Conservation (phyloP, 2,888 invertebrate species). For the Nymphalis urticae region DNA sequence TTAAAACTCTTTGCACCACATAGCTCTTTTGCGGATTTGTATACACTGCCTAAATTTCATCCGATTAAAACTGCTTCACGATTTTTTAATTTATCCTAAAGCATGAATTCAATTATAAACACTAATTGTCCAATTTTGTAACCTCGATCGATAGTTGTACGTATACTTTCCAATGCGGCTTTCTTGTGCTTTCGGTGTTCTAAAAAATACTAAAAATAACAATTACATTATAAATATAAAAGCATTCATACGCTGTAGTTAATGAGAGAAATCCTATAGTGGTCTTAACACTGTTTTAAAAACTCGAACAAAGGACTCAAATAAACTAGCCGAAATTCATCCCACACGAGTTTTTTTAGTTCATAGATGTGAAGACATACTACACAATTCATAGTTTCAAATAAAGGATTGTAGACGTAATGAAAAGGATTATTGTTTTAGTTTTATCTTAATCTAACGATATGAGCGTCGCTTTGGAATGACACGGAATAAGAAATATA, state of each 20-base stretch:
- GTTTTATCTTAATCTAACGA: conserved; percentile 79
- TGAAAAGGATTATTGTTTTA: conserved; percentile 81
- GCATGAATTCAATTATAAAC: too few relatives aligned
- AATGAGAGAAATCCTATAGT: conserved; percentile 57
- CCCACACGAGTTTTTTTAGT: conserved; percentile 59
- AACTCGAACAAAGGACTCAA: conserved; percentile 53
- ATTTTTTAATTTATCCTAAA: too few relatives aligned
- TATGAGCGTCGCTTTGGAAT: conserved; percentile 56
- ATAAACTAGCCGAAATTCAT: conserved; percentile 51
- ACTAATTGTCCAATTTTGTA: too few relatives aligned
- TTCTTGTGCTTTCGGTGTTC: too few relatives aligned
- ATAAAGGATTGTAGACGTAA: conserved; percentile 70
- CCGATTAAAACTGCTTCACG: too few relatives aligned
- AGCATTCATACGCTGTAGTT: conserved; percentile 44
- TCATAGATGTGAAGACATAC: conserved; percentile 61
- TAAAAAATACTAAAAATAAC: conserved; percentile 15
- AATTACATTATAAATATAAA: conserved; percentile 43
- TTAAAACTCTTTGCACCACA: too few relatives aligned
- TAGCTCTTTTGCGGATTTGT: too few relatives aligned
- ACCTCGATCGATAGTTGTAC: neutral
- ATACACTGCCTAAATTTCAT: too few relatives aligned
- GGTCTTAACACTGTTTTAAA: conserved; percentile 49
- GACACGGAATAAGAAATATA: conserved; percentile 26
- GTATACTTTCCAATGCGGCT: conserved; percentile 41
- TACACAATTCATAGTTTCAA: conserved; percentile 66